These are phyloP conservation scores for Leptinotarsa juncta DNA, from an alignment of 2,888 invertebrate genomes.

Conservation along the genomic window DNA sequence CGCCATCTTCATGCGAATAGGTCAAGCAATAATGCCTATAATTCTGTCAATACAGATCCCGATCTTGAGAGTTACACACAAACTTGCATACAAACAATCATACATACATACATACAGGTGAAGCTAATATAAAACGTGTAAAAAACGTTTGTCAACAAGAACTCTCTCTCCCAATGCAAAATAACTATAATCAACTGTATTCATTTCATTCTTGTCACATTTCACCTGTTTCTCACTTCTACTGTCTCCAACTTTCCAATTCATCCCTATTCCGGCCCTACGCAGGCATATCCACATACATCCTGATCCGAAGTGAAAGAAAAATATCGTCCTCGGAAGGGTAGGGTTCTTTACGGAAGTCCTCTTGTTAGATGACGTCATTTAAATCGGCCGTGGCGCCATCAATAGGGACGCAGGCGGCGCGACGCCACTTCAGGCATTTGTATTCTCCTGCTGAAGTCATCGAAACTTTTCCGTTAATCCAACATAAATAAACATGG, in stretches of 20 bases:
- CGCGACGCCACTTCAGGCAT: conserved; percentile 34
- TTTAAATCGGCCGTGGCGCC: conserved; percentile 36
- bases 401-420: conserved; percentile 32
- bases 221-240: neutral
- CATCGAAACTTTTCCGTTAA: conserved; percentile 33
- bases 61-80: too few species aligned
- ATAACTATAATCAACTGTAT: too few species aligned
- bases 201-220: neutral
- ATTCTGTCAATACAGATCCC: too few species aligned
- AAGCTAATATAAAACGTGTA: too few species aligned
- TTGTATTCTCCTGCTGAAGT: conserved; percentile 34
- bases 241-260: neutral
- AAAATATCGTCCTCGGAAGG: conserved; percentile 30
- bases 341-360: conserved; percentile 32
- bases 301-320: conserved; percentile 29
- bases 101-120: too few species aligned
- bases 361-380: conserved; percentile 39
- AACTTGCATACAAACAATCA: too few species aligned
- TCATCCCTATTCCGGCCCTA: neutral
- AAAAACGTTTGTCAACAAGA: too few species aligned
- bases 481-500: conserved; percentile 37
- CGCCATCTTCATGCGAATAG: too few species aligned
- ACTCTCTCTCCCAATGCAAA: too few species aligned
- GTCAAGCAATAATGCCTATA: too few species aligned
- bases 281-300: neutral